Base-by-base conservation (phyloP, 2,797 vertebrate species). In the Bufotes viridis region DNA sequence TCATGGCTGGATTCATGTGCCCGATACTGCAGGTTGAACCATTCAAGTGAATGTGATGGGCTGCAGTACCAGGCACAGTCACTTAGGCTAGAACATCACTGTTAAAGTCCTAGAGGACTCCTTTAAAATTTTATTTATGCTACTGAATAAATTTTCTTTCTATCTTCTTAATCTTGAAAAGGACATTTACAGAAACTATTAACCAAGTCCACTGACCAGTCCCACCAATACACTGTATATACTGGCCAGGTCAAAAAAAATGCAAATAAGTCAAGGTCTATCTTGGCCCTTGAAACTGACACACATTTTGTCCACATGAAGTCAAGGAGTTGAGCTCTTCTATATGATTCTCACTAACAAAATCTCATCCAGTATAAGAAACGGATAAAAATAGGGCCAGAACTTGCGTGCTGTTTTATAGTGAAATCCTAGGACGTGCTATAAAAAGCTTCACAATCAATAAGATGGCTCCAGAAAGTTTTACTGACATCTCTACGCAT, bases 381-480 rank as follows among this genome's bases (percentile, higher is more conserved):
- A 20, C 12, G 12, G 69, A 85, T 74, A 89, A 76, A 81, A 85
- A 74, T 67, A 85, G 83, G 78, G n/a, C 20, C 34, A 75, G 58
- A 57, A 55, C 60, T 61, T 79, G 61, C 9, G 26, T 69, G 63
- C 53, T 49, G 84, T n/a, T 78, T 88, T 63, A 42, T 67, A 86
- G 72, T 70, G 80, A 86, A 86, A 86, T 57, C 84, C 69, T 86
- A 89, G 84, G 84, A 86, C 79, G 34, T 60, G 49, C 88, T 89
- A 89, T 86, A 78, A 86, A 89, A 89, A 89, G 88, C 79, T 63
- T 60, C 1, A 0, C 72, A 83, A 89, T 89, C 88, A 79, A 89
- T 89, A 89, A 57, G n/a, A 22, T 67, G 88, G 79, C 88, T 89
- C 88, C 88, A 78, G 88, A 55, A 78, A 82, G 80, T 82, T 82